Base-by-base conservation (phyloP, 1,140 invertebrate species). In the Cydia fagiglandana region DNA sequence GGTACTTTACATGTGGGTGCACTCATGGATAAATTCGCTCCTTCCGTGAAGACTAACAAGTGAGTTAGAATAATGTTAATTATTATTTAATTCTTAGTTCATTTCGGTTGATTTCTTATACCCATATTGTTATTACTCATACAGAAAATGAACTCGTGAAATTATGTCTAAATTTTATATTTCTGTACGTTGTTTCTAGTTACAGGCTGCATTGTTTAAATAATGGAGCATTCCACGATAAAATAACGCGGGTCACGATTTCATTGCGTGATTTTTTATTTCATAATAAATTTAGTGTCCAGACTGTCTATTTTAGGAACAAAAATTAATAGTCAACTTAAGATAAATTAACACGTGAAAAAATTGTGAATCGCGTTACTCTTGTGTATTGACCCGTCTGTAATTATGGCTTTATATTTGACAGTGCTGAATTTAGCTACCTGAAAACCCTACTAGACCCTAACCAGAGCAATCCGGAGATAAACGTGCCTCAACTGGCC, bases 31-130 rank as follows among this genome's bases (percentile, higher is more conserved):
- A 90, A 90, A 79, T 91, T 91, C 77, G 84, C 91, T 75, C 89
- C 91, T 77, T 91, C 89, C 74, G 81, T 91, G 34, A 91, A 91
- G 80, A 90, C 87, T 53, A 89, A 91, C 80, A 91, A 91, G 91
- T 92, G 84, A 90, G 87, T 80, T 41, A 73, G 47, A 28, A 15
- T 17, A 47, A 73, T 61, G n/a, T 17, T 56, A 56, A 5, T 20
- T 56, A 56, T 56, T 17, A n/a, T 9, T 56, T 2, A 56, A 56
- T n/a, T 17, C 17, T 56, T 61, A 20, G 20, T 61, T 61, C 7
- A 61, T 24, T 47, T 24, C 7, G 7, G 7, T 24, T 61, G 10
- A 24, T 61, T 24, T 24, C 2, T 24, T 24, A 24, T 61, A 24
- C 9, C 20, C 2, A 9, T n/a, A 12, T 24, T n/a, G 2, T 12